phyloP scores from a whole-genome alignment of 2,797 vertebrate species.

The Clarias platycephalus region DNA sequence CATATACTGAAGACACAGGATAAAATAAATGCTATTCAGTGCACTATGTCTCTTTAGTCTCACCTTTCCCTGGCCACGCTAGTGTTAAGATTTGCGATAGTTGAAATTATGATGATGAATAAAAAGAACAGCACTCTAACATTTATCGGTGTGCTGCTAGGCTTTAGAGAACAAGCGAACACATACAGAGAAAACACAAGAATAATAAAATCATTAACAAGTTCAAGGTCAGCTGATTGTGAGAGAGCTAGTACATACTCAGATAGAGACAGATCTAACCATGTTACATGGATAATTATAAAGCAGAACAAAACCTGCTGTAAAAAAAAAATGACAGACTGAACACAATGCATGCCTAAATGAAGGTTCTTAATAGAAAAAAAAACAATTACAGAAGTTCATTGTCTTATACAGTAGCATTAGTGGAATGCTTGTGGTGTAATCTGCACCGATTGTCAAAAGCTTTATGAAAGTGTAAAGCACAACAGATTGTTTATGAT shows the following conservation, averaged over 20 bases:
- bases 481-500: not conserved
- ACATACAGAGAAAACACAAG: not conserved
- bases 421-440: not conserved
- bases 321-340: not conserved
- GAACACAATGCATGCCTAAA: not conserved
- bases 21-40: not conserved
- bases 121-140: not conserved
- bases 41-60: not conserved
- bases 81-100: not conserved
- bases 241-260: not conserved
- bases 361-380: not conserved
- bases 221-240: not conserved
- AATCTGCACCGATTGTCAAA: not conserved
- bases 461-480: not conserved
- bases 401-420: not conserved
- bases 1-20: not conserved
- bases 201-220: slow-evolving; percentile 7
- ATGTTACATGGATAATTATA: slow-evolving; percentile 4
- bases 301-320: not conserved
- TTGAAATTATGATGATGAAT: not conserved
- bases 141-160: not conserved
- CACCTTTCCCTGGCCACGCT: not conserved
- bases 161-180: not conserved
- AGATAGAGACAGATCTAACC: not conserved
- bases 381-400: no score